Evolutionary conservation across 2,888 invertebrate genomes (phyloP).

Genomic region (Sceliomorpha sp.): DNA sequence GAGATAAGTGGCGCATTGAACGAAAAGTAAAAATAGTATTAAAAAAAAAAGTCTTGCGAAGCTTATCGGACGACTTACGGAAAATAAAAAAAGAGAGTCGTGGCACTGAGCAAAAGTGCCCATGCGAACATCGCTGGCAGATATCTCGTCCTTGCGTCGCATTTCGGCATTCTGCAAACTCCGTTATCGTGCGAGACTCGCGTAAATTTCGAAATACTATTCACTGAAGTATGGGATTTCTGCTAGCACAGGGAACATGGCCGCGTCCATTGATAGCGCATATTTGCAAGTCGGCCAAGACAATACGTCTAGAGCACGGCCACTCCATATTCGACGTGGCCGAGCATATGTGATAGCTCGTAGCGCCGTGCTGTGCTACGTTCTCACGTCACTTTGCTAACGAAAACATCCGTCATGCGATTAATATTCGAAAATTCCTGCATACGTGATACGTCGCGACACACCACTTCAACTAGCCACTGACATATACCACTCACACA

Average conservation of each 20-base stretch:
- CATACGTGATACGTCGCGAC: conserved; percentile 56
- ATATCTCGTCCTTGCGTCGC: conserved; percentile 97
- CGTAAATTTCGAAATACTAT: conserved; percentile 36
- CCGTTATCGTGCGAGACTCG: conserved; percentile 54
- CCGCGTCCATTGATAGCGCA: conserved; percentile 74
- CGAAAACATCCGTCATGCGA: conserved; percentile 67
- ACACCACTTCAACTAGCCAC: too few species aligned
- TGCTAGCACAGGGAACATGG: conserved; percentile 78
- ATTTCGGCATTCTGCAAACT: conserved; percentile 91
- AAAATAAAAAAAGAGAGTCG: conserved; percentile 97
- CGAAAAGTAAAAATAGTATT: neutral
- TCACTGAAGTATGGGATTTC: conserved; percentile 66
- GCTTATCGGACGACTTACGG: conserved; percentile 88
- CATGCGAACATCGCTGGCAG: conserved; percentile 99
- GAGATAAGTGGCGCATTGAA: conserved; percentile 4
- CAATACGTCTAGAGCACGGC: conserved; percentile 52
- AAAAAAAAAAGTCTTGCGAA: neutral
- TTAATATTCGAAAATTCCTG: conserved; percentile 63
- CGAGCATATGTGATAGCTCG: conserved; percentile 54
- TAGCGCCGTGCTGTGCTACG: conserved; percentile 22
- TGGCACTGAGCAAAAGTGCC: conserved; percentile 95
- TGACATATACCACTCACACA: too few species aligned
- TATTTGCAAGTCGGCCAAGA: conserved; percentile 60
- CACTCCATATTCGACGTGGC: conserved; percentile 57
- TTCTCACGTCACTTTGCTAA: conserved; percentile 62